phyloP scores from a whole-genome alignment of 37 sponge, comb jelly and placozoan genomes.

The Corticium candelabrum region DNA sequence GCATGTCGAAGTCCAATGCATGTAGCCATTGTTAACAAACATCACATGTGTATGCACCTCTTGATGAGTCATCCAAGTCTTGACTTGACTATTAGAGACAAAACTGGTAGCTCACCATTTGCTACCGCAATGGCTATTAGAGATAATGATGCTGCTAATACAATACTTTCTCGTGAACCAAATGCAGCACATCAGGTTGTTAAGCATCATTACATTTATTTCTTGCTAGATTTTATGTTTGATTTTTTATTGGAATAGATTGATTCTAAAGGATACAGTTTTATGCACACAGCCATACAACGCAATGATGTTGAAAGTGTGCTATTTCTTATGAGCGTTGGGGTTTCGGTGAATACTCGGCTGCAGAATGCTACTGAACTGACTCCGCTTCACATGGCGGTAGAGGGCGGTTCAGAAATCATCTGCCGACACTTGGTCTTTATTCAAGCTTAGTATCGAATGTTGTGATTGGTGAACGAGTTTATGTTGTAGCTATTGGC shows the following conservation, averaged over 20 bases:
- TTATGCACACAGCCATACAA: conserved; percentile 73
- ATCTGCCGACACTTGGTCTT: conserved; percentile 75
- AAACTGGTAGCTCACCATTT: conserved; percentile 66
- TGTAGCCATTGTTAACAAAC: conserved; percentile 70
- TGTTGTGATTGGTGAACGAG: neutral
- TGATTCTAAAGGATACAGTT: conserved; percentile 67
- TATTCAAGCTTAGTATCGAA: neutral
- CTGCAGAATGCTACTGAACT: conserved; percentile 48
- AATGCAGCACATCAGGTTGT: conserved; percentile 48
- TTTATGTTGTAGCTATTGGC: conserved; percentile 58
- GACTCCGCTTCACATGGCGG: conserved; percentile 85
- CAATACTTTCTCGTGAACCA: conserved; percentile 76
- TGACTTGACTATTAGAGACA: conserved; percentile 64
- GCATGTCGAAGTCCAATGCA: conserved; percentile 65
- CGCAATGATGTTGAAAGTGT: conserved; percentile 69
- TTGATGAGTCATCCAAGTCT: conserved; percentile 70
- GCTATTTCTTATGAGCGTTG: conserved; percentile 76
- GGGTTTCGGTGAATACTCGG: conserved; percentile 70
- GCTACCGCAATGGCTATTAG: conserved; percentile 64
- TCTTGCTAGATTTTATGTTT: neutral
- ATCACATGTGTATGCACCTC: conserved; percentile 47
- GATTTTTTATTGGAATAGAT: conserved; percentile 28
- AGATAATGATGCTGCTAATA: conserved; percentile 62
- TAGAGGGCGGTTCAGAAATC: conserved; percentile 73
- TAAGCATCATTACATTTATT: too few relatives aligned